These are phyloP conservation scores for Hypanus sabinus DNA, from an alignment of 2,113 vertebrate genomes.

Conservation along the genomic window DNA sequence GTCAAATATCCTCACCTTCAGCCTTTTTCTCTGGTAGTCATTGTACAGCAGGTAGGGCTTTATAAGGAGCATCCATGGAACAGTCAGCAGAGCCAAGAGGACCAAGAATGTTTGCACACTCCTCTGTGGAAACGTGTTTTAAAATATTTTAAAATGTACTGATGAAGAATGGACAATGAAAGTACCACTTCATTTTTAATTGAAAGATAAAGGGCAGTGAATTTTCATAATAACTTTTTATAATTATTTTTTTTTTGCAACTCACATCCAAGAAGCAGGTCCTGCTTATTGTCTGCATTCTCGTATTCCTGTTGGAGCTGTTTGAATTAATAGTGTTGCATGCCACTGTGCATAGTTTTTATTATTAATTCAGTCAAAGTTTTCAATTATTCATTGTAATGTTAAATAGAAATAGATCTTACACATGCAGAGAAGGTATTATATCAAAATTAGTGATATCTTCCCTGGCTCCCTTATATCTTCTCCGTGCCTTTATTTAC, in stretches of 20 bases:
- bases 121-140: slow-evolving; percentile 38
- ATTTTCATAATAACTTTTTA: not conserved
- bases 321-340: not conserved
- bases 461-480: not conserved
- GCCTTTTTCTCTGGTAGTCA: slow-evolving; percentile 10
- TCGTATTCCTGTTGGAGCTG: not conserved
- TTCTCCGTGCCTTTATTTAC: not conserved
- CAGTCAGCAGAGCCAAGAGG: slow-evolving; percentile 44
- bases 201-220: too few species aligned
- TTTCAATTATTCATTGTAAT: not conserved
- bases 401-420: not conserved
- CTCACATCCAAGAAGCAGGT: not conserved
- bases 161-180: not conserved
- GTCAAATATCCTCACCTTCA: not conserved
- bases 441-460: not conserved
- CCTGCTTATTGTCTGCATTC: not conserved
- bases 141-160: not conserved
- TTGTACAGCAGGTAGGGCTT: slow-evolving; percentile 47
- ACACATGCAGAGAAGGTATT: not conserved
- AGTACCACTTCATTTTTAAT: not conserved
- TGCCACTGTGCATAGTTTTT: not conserved
- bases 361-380: not conserved
- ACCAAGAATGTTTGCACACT: slow-evolving; percentile 47
- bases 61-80: slow-evolving; percentile 47
- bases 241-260: not conserved